A percentile compares a stretch with the other conserved stretches of the same genome.
These are phyloP conservation scores for Tromatobia lineatoria DNA, from an alignment of 2,888 invertebrate genomes.

Conservation along the genomic window DNA sequence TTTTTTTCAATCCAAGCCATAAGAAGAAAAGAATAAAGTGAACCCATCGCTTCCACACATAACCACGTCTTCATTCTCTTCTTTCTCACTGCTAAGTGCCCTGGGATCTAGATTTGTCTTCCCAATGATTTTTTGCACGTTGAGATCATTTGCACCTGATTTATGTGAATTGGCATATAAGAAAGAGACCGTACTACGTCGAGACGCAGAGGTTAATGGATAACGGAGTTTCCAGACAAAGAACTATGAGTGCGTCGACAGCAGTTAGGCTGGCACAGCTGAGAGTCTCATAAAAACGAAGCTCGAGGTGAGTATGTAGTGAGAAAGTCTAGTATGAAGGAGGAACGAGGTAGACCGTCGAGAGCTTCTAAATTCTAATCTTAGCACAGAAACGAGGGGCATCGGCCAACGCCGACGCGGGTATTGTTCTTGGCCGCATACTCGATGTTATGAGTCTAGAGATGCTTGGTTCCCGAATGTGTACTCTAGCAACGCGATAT, in stretches of 20 bases:
- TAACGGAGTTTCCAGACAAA: conserved; percentile 21
- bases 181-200: background rate
- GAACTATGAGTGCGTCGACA: conserved; percentile 9
- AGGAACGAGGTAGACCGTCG: conserved; percentile 11
- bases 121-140: background rate
- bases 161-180: conserved; percentile 38
- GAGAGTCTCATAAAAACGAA: conserved; percentile 48
- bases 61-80: background rate
- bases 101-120: conserved; percentile 10
- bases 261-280: conserved; percentile 1
- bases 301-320: conserved; percentile 16
- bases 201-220: conserved; percentile 41
- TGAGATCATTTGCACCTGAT: conserved; percentile 18
- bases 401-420: conserved; percentile 20
- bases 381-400: conserved; percentile 38
- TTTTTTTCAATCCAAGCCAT: background rate
- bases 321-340: conserved; percentile 14
- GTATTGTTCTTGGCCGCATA: conserved; percentile 63
- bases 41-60: background rate
- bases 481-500: conserved; percentile 30
- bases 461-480: conserved; percentile 17
- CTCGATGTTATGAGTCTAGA: conserved; percentile 40
- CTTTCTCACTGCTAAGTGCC: background rate
- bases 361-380: conserved; percentile 59
- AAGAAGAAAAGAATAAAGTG: background rate